Evolutionary conservation across 2,888 invertebrate species (phyloP), one percentile per base, ranked within the genome.

Genomic region (Trissonchulus latispiculum): DNA sequence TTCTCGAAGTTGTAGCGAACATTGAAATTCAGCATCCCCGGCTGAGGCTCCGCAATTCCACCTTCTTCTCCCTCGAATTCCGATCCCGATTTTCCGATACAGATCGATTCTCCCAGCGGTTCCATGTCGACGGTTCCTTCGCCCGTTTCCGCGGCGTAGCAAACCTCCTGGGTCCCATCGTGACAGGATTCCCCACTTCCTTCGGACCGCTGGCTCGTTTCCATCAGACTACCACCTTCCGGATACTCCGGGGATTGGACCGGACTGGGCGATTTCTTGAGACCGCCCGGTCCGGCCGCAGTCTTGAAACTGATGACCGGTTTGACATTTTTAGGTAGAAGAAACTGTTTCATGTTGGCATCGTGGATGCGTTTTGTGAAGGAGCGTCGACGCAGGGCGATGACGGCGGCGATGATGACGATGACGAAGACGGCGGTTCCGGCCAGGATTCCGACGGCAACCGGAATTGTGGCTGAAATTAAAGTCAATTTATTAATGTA

Each of bases 1-100:
- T 76, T 77, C 66, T 78, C 77, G 2, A 78, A 76, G 72, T 80
- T 80, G 73, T 82, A 82, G 48, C 77, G 75, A 67, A 82, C 73
- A 28, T 77, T 76, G 74, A 82, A 78, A 48, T 79, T 75, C 72
- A 82, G 77, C 68, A 74, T 75, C 70, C 81, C 82, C n/a, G 8
- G 28, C 48, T 48, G 48, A 15, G 8, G 48, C 23, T 48, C 48
- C 48, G 8, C 8, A 48, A 48, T 48, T n/a, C n/a, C n/a, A n/a
- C n/a, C n/a, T n/a, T n/a, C n/a, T n/a, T n/a, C n/a, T n/a, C n/a
- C n/a, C n/a, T n/a, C n/a, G n/a, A n/a, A n/a, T 48, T 48, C 48
- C 8, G 8, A 8, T 8, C 48, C 23, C 8, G 48, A 23, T 23
- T 48, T 48, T 23, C 48, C 8, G 23, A 48, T 23, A 23, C 48